Evolutionary conservation across 2,797 vertebrate genomes (phyloP).

Genomic region (Chromobotia macracanthus): DNA sequence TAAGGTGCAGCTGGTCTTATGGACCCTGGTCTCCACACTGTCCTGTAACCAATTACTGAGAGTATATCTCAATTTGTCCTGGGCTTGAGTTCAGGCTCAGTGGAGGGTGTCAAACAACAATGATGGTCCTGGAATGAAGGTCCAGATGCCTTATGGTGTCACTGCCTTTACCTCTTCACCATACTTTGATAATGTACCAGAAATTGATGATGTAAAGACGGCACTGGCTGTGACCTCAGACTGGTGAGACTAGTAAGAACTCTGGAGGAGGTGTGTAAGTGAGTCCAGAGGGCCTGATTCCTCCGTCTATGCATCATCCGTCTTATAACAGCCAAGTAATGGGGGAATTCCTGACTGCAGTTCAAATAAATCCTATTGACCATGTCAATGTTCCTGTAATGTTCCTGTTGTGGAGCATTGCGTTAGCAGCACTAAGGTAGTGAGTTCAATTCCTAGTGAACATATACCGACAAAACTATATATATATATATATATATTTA

Average conservation of each 20-base stretch:
- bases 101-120: background rate
- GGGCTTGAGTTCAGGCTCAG: slow-evolving; percentile 75
- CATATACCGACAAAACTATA: no score
- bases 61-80: slow-evolving; percentile 86
- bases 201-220: slow-evolving; percentile 1
- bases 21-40: background rate
- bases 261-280: slow-evolving; percentile 32
- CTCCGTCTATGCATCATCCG: slow-evolving; percentile 51
- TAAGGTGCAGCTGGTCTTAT: background rate
- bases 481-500: no score
- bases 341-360: slow-evolving; percentile 47
- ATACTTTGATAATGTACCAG: no score
- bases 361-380: slow-evolving; percentile 1
- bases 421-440: no score
- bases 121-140: background rate
- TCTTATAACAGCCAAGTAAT: slow-evolving; percentile 36
- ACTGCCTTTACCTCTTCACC: slow-evolving; percentile 15
- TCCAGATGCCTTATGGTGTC: slow-evolving; percentile 4
- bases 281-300: slow-evolving; percentile 49
- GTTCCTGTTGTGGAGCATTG: no score
- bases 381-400: background rate
- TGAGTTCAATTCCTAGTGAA: no score
- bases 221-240: slow-evolving; percentile 35
- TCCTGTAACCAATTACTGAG: slow-evolving; percentile 74
- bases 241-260: slow-evolving; percentile 22